Evolutionary conservation across 2,113 vertebrate species (phyloP), one percentile per base, ranked within the genome.

Genomic region (Aptenodytes forsteri): DNA sequence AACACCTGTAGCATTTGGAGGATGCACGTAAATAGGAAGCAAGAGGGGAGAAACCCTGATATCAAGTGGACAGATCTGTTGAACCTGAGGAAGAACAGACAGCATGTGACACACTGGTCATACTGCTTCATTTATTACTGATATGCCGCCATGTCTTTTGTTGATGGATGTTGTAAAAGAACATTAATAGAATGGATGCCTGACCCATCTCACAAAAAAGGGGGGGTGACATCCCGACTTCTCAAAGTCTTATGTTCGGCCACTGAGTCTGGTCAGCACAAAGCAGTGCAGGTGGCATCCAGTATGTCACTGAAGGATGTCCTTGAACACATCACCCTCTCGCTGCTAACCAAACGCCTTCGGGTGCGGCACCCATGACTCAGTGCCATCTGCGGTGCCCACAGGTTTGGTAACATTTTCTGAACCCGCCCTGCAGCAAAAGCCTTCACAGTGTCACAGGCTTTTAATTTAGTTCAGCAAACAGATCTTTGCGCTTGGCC

Each of bases 391-490:
- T 88, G 70, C 1, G 0, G 27, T 64, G 61, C 47, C 86, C 93
- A 77, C 95, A 87, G 94, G 95, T 97, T 96, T 87, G 95, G 96
- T 93, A 76, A 58, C 93, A 83, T 97, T 97, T 92, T 96, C 94
- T 95, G 83, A 95, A 76, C 77, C 21, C 7, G 34, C 65, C 52
- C 83, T 84, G 72, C 69, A 85, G 75, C 61, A 79, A 96, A 93
- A 92, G 34, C 25, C 69, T 90, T 86, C 72, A 16, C 40, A 78
- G 29, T 36, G 52, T 89, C 46, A 44, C 69, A 64, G 21, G 52
- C 61, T 72, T 93, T 92, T 94, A 75, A 59, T 87, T 67, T 23
- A 89, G 56, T 36, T 52, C 23, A 84, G 77, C 65, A 89, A 89
- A 84, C 0, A 1, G 72, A 79, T 75, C 67, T 89, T 90, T 82